Evolutionary conservation across 1,140 invertebrate species (phyloP), one percentile per base, ranked within the genome.

Genomic region (Zelostemma sp.): DNA sequence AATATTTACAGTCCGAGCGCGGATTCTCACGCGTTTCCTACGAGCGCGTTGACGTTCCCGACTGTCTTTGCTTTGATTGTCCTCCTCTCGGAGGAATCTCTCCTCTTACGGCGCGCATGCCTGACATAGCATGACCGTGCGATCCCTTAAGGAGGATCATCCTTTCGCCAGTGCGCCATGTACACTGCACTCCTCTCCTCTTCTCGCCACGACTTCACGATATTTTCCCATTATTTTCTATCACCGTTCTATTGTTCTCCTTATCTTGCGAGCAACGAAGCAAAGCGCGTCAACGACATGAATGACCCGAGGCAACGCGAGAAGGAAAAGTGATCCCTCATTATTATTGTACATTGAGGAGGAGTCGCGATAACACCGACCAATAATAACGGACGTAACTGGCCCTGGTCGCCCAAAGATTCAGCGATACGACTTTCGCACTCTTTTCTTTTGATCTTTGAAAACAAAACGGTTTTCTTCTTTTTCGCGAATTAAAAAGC

Each of bases 11-110:
- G n/a, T n/a, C n/a, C n/a, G n/a, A n/a, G n/a, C 2, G 38, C 47
- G 56, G 51, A 70, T 70, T 70, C 68, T 66, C 68, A 70, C 62
- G 68, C 53, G 57, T 28, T 59, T 38, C 45, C 31, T 31, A 35
- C 45, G 17, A 45, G 2, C 15, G 46, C 46, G 45, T 6, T 21
- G 28, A 35, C 46, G 45, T 9, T 31, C 28, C 54, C 15, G 31
- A 12, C 19, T 45, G 55, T 58, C 55, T 48, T 40, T n/a, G 56
- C 38, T 43, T 51, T 51, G 58, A 60, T 60, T 60, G 47, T 60
- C 38, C 28, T 31, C 28, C 56, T 59, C 45, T 33, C 45, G 45
- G 28, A 46, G 48, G n/a, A 59, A 19, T 47, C 56, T 49, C 46
- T 15, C 16, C 33, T 12, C 17, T 31, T 49, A 47, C 33, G 31